A percentile compares a stretch with the other conserved stretches of the same genome.
Evolutionary conservation across 2,113 vertebrate species (phyloP).

Genomic region (Lota lota): DNA sequence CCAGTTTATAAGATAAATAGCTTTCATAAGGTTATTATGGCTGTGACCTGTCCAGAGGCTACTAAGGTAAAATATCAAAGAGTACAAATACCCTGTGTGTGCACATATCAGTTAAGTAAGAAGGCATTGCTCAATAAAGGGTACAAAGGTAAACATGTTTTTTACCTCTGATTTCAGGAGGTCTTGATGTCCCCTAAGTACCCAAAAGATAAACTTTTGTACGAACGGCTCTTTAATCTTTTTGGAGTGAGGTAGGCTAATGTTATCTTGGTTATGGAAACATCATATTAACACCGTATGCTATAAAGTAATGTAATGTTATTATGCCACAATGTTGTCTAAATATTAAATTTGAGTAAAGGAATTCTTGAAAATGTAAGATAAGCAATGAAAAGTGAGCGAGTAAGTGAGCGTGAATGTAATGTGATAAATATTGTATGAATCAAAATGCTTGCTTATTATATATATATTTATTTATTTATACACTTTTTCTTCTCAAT

Average conservation of each 20-base stretch:
- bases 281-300: background rate
- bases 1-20: conserved; percentile 54
- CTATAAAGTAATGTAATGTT: background rate
- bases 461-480: background rate
- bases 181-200: conserved; percentile 75
- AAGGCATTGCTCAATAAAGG: background rate
- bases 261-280: background rate
- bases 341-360: background rate
- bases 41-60: conserved; percentile 57
- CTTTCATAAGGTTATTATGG: conserved; percentile 39
- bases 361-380: background rate
- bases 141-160: background rate
- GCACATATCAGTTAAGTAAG: background rate
- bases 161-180: conserved; percentile 49
- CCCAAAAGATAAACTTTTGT: conserved; percentile 54
- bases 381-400: background rate
- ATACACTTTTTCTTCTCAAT: no score
- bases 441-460: background rate
- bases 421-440: background rate
- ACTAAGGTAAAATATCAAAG: conserved; percentile 66
- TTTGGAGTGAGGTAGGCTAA: conserved; percentile 66
- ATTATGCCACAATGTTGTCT: background rate
- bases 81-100: background rate
- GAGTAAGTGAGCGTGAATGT: background rate
- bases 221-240: conserved; percentile 53